A percentile compares a stretch with the other conserved stretches of the same genome.
These are phyloP conservation scores for Acanthornis magna DNA, from an alignment of 2,797 vertebrate species.

Conservation along the genomic window DNA sequence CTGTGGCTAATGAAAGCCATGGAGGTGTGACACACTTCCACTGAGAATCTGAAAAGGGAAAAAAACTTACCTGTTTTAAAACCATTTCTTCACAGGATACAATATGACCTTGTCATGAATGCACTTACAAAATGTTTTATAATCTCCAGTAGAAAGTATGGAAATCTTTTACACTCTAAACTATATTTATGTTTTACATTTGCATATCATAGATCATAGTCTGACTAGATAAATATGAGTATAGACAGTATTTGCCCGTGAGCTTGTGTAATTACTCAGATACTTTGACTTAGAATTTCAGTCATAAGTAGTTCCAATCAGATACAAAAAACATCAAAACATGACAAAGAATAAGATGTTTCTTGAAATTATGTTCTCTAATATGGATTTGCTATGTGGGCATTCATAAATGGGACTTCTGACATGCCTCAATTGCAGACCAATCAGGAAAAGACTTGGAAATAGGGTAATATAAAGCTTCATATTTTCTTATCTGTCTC, in stretches of 20 bases:
- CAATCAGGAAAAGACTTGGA: neutral
- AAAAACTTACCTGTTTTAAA: neutral
- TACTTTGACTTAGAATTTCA: too few relatives aligned
- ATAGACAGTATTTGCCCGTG: too few relatives aligned
- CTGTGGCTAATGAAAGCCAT: neutral
- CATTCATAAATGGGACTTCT: neutral
- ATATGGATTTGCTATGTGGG: neutral
- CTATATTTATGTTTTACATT: neutral
- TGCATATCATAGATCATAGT: neutral
- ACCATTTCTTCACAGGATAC: neutral
- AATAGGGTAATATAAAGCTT: rapidly evolving
- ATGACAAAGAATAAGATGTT: rapidly evolving
- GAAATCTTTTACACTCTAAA: neutral
- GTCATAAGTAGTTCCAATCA: too few relatives aligned
- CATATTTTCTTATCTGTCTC: neutral
- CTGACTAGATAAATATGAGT: neutral
- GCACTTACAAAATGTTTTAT: neutral
- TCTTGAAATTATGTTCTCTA: neutral
- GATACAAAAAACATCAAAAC: too few relatives aligned
- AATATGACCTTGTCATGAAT: neutral
- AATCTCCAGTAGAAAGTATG: neutral
- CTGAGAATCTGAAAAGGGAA: neutral
- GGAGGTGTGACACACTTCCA: neutral
- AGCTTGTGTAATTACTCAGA: too few relatives aligned
- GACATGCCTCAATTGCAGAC: neutral